phyloP scores from a whole-genome alignment of 2,797 vertebrate genomes.

The Artibeus jamaicensis region DNA sequence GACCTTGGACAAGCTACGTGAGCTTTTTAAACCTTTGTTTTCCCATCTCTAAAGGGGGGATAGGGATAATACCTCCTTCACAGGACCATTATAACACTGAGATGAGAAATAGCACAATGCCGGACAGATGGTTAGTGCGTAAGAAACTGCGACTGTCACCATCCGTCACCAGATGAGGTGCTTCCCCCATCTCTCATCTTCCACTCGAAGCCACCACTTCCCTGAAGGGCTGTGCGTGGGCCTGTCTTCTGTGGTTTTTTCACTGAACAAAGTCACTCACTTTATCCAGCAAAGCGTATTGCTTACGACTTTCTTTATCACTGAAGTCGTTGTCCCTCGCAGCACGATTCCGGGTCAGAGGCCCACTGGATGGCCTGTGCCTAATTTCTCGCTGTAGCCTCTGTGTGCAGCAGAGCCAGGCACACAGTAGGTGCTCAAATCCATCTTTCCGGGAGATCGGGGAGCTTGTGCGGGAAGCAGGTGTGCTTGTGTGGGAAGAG shows the following conservation, averaged over 20 bases:
- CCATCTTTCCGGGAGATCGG: not conserved
- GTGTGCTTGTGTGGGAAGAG: too few relatives aligned
- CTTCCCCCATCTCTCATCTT: not conserved
- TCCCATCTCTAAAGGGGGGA: not conserved
- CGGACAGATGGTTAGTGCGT: not conserved
- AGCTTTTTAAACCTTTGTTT: not conserved
- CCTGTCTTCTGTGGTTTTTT: not conserved
- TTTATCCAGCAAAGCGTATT: not conserved
- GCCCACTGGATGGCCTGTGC: too few relatives aligned
- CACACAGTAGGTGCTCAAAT: too few relatives aligned
- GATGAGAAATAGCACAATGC: rapidly evolving
- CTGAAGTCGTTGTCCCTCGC: not conserved
- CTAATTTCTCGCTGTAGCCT: not conserved
- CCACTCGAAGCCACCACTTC: not conserved
- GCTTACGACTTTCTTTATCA: not conserved
- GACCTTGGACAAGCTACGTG: not conserved
- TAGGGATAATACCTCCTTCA: not conserved
- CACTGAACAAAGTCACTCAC: not conserved
- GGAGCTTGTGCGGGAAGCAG: not conserved
- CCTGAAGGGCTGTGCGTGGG: not conserved
- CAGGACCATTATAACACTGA: not conserved
- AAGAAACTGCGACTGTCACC: not conserved
- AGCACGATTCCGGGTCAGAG: not conserved
- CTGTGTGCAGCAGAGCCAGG: not conserved
- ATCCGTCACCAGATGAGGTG: too few relatives aligned